phyloP scores from a whole-genome alignment of 1,140 invertebrate species.

The Asobara japonica region DNA sequence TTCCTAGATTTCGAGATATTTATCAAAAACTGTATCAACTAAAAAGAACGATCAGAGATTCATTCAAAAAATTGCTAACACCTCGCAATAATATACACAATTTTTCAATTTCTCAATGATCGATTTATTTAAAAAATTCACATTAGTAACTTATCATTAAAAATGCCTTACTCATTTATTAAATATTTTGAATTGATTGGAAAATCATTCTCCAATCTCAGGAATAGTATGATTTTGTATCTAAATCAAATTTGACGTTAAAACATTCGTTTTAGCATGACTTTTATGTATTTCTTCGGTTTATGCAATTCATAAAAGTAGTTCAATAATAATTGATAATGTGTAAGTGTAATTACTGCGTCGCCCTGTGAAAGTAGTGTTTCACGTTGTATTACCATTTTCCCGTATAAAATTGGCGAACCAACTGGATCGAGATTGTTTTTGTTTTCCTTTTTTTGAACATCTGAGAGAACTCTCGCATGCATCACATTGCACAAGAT shows the following conservation, averaged over 20 bases:
- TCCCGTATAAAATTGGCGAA: not conserved
- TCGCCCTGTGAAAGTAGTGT: not conserved
- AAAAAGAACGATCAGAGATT: too few species aligned
- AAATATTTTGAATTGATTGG: conserved; percentile 54
- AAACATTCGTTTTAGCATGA: not conserved
- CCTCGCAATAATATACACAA: not conserved
- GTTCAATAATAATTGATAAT: conserved; percentile 9
- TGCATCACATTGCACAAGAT: too few species aligned
- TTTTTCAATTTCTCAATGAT: conserved; percentile 43
- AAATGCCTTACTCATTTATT: conserved; percentile 62
- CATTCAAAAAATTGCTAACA: too few species aligned
- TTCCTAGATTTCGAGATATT: too few species aligned
- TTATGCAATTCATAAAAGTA: conserved; percentile 24
- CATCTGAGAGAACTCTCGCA: too few species aligned
- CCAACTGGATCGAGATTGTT: not conserved
- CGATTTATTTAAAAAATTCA: conserved; percentile 65
- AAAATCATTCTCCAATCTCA: not conserved
- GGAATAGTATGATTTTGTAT: not conserved
- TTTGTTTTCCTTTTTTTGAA: too few species aligned
- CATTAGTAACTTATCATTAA: conserved; percentile 62
- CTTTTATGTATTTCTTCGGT: conserved; percentile 11
- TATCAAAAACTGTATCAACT: too few species aligned
- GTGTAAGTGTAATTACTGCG: not conserved
- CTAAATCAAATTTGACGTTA: not conserved
- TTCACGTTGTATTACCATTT: not conserved